Percentiles rank a stretch among this genome's conserved stretches.
phyloP scores from a whole-genome alignment of 2,888 invertebrate genomes.

The Sinelater perroti region DNA sequence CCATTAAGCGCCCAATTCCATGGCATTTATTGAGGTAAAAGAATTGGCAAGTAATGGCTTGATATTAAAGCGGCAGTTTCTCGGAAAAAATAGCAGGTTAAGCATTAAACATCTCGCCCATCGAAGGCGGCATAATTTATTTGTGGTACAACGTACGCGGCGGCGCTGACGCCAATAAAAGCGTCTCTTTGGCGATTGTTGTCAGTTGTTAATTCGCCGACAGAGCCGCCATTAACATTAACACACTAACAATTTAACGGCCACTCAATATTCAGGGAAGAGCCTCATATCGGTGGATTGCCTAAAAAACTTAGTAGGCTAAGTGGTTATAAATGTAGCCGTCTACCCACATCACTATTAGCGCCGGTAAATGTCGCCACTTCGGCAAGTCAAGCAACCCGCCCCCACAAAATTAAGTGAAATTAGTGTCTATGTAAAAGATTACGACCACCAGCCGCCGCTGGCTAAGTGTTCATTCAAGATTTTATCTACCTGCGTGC shows the following conservation, averaged over 20 bases:
- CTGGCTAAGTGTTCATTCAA: slow-evolving; percentile 33
- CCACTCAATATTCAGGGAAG: slow-evolving; percentile 13
- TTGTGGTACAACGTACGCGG: too few relatives aligned
- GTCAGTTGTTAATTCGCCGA: not conserved
- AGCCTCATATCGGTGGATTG: slow-evolving; percentile 20
- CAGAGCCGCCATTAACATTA: not conserved
- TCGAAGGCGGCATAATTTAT: too few relatives aligned
- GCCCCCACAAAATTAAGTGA: slow-evolving; percentile 38
- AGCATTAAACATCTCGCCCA: too few relatives aligned
- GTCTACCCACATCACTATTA: slow-evolving; percentile 39
- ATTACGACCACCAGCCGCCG: slow-evolving; percentile 34
- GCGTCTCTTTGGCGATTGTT: not conserved
- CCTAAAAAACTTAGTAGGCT: slow-evolving; percentile 29
- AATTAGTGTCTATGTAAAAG: slow-evolving; percentile 39
- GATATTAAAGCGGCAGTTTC: slow-evolving; percentile 5
- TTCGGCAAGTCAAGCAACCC: slow-evolving; percentile 35
- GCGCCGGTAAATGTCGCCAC: slow-evolving; percentile 35
- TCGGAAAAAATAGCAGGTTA: too few relatives aligned
- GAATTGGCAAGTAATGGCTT: slow-evolving; percentile 1
- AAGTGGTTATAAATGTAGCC: slow-evolving; percentile 41
- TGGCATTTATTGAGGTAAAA: slow-evolving; percentile 3
- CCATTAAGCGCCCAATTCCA: slow-evolving; percentile 11
- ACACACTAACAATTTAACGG: slow-evolving; percentile 3
- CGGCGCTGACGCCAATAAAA: too few relatives aligned
- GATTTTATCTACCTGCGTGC: slow-evolving; percentile 32